Evolutionary conservation across 2,888 invertebrate species (phyloP), one percentile per base, ranked within the genome.

Genomic region (Galeopsomyia nigrocyanea): DNA sequence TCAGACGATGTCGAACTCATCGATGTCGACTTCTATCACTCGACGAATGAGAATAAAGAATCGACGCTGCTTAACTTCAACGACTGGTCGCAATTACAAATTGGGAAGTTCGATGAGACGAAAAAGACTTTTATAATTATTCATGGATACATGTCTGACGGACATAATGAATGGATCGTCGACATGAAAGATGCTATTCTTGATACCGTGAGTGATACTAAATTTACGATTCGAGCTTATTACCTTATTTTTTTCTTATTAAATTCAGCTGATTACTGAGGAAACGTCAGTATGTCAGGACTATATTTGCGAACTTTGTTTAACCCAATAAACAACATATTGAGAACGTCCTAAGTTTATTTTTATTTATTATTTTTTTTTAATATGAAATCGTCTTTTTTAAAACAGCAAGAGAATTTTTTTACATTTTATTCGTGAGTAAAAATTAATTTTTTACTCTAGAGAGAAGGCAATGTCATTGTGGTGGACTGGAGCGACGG

Each of bases 401-500:
- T n/a, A n/a, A n/a, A n/a, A n/a, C n/a, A n/a, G n/a, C n/a, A n/a
- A n/a, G n/a, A n/a, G n/a, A n/a, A n/a, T n/a, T n/a, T n/a, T n/a
- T n/a, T 26, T 39, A 58, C 16, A n/a, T 19, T 31, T 58, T 58
- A n/a, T n/a, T n/a, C n/a, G n/a, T n/a, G n/a, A n/a, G n/a, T n/a
- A n/a, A n/a, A 46, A 17, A 39, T 22, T 17, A 19, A 22, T 16
- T 16, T 6, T 53, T 0, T 62, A 14, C 58, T 74, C 57, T 17
- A 74, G 73, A 55, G 13, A 39, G 14, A 61, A 0, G 75, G n/a
- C 13, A 75, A 75, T 46, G 51, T 75, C 19, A 64, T 75, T 47
- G 1, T 73, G 14, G 64, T 75, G 7, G 75, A 75, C 50, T 75
- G 75, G 75, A 68, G 61, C 17, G 0, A 46, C 21, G 72, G 58